Evolutionary conservation across 2,888 invertebrate genomes (phyloP).

Genomic region (Eulithis testata): DNA sequence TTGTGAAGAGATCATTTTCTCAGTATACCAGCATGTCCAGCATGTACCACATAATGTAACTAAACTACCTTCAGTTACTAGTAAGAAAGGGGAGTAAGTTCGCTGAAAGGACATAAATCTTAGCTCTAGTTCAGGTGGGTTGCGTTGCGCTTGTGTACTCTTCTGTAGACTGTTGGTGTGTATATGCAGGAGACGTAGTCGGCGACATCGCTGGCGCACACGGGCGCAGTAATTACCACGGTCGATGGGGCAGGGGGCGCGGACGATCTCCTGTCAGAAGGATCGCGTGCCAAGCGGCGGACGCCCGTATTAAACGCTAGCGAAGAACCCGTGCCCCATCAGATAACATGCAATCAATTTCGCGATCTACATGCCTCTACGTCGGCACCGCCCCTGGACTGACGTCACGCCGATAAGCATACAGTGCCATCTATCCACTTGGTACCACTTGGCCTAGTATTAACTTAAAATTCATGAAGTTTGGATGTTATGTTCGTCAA

Average conservation of each 20-base stretch:
- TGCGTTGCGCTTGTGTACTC: conserved; percentile 25
- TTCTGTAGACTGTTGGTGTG: conserved; percentile 39
- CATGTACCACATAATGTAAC: neutral
- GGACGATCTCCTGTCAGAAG: conserved; percentile 81
- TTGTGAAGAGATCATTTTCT: neutral
- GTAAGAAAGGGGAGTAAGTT: neutral
- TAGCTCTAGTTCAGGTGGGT: conserved; percentile 22
- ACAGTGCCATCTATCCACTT: conserved; percentile 77
- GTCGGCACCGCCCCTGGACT: conserved; percentile 79
- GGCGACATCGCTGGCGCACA: conserved; percentile 80
- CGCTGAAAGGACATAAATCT: conserved; percentile 15
- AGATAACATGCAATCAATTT: conserved; percentile 84
- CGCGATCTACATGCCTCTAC: conserved; percentile 83
- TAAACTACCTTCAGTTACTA: neutral
- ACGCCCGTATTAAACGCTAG: conserved; percentile 82
- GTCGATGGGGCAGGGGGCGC: conserved; percentile 68
- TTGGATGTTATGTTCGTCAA: conserved; percentile 36
- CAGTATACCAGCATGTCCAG: neutral
- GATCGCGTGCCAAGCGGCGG: conserved; percentile 78
- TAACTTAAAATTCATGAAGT: conserved; percentile 51
- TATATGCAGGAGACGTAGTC: conserved; percentile 46
- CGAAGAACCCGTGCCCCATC: conserved; percentile 83
- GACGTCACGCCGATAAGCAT: conserved; percentile 78
- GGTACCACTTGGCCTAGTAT: conserved; percentile 67
- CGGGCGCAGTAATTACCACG: conserved; percentile 79